A percentile compares a stretch with the other conserved stretches of the same genome.
Evolutionary conservation across 2,113 vertebrate species (phyloP).

Genomic region (Clarias gariepinus): DNA sequence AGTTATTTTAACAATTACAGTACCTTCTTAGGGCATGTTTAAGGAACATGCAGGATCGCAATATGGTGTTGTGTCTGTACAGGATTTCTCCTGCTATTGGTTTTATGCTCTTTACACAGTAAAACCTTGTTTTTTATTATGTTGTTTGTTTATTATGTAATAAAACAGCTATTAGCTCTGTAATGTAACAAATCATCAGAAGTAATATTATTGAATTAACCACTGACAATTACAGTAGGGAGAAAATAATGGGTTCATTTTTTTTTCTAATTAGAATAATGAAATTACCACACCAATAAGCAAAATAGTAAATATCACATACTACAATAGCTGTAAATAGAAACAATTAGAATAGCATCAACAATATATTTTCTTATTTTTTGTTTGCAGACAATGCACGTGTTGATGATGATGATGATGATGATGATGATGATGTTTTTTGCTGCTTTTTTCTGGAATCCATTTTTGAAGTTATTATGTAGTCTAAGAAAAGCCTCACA

Average conservation of each 20-base stretch:
- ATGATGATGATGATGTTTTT: no score
- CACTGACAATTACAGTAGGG: background rate
- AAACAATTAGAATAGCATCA: background rate
- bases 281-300: background rate
- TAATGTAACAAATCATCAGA: background rate
- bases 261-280: background rate
- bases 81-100: conserved; percentile 57
- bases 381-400: background rate
- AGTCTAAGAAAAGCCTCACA: background rate
- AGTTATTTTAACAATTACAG: background rate
- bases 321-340: background rate
- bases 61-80: conserved; percentile 23
- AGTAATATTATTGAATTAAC: conserved; percentile 2
- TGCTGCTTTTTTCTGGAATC: background rate
- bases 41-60: conserved; percentile 43
- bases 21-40: background rate
- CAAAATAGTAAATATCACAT: background rate
- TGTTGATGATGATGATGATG: background rate
- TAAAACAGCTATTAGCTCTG: background rate
- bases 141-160: conserved; percentile 1
- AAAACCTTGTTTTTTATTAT: conserved; percentile 1
- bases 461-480: background rate
- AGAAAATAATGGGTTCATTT: background rate
- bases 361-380: background rate
- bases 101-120: conserved; percentile 42